Percentiles rank a stretch among this genome's conserved stretches.
phyloP scores from a whole-genome alignment of 2,797 vertebrate genomes.

The Melanotaenia pygmaea region DNA sequence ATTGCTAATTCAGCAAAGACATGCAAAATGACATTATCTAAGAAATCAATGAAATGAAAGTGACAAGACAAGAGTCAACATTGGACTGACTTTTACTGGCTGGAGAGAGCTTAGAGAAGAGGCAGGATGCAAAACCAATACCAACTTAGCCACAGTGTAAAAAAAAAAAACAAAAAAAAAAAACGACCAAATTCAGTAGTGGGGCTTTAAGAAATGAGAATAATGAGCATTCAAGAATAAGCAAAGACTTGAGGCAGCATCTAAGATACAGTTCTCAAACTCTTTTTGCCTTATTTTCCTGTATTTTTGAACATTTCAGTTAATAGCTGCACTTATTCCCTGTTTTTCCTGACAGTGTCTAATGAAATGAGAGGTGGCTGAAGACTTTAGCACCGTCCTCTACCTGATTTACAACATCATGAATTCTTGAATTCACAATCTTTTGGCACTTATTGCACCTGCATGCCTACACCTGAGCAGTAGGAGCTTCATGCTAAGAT shows the following conservation, averaged over 20 bases:
- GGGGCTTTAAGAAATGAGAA: not conserved
- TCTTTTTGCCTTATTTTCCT: not conserved
- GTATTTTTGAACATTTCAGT: not conserved
- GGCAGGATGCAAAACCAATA: too few relatives aligned
- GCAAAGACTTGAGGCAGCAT: not conserved
- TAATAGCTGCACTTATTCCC: not conserved
- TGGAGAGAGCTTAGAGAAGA: too few relatives aligned
- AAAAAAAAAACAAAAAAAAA: too few relatives aligned
- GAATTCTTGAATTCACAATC: not conserved
- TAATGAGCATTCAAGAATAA: not conserved
- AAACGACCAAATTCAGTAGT: not conserved
- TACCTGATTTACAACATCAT: not conserved
- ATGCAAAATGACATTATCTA: too few relatives aligned
- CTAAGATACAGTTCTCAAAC: not conserved
- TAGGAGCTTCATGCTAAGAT: constrained; percentile 13
- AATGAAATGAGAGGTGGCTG: not conserved
- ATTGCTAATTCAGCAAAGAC: too few relatives aligned
- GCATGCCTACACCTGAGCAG: constrained; percentile 1
- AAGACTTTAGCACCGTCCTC: not conserved
- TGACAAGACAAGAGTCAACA: not conserved
- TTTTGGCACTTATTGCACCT: not conserved
- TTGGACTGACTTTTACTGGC: not conserved
- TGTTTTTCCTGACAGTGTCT: not conserved
- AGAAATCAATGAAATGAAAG: not conserved
- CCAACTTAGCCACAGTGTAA: not conserved